Conservation (phyloP, 2,113 vertebrate genomes). For the Perca fluviatilis region DNA sequence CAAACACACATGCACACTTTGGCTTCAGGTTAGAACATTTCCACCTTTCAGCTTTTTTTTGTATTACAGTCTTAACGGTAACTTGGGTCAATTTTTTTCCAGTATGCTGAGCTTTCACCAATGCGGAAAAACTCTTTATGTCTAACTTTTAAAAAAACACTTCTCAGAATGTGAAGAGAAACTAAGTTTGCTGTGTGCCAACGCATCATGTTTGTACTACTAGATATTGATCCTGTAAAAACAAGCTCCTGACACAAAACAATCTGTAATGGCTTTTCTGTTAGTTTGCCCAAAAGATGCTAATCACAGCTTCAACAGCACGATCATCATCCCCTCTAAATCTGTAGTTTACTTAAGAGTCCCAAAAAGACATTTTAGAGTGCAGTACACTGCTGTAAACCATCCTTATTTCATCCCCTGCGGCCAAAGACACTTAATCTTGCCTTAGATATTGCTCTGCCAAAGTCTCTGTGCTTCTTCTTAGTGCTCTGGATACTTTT, state of each 20-base stretch:
- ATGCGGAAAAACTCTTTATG: slow-evolving; percentile 25
- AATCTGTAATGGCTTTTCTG: neutral
- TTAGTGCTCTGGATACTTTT: slow-evolving; percentile 42
- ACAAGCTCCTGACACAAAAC: slow-evolving; percentile 2
- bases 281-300: slow-evolving; percentile 18
- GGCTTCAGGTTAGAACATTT: slow-evolving; percentile 47
- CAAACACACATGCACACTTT: slow-evolving; percentile 8
- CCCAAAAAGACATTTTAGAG: slow-evolving; percentile 19
- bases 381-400: slow-evolving; percentile 21
- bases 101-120: slow-evolving; percentile 62
- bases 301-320: slow-evolving; percentile 26
- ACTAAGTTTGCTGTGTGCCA: neutral
- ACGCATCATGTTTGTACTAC: slow-evolving; percentile 12
- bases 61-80: slow-evolving; percentile 30
- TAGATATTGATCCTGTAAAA: slow-evolving; percentile 23
- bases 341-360: neutral
- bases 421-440: slow-evolving; percentile 35
- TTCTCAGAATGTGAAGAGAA: slow-evolving; percentile 21
- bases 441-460: slow-evolving; percentile 23
- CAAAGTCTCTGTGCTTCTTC: slow-evolving; percentile 31
- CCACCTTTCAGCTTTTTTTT: slow-evolving; percentile 40
- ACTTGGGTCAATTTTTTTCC: slow-evolving; percentile 36
- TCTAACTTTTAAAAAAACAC: slow-evolving; percentile 38
- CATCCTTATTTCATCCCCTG: slow-evolving; percentile 24
- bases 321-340: neutral